These are phyloP conservation scores for Malurus leucopterus DNA, from an alignment of 2,797 vertebrate species.

Conservation along the genomic window DNA sequence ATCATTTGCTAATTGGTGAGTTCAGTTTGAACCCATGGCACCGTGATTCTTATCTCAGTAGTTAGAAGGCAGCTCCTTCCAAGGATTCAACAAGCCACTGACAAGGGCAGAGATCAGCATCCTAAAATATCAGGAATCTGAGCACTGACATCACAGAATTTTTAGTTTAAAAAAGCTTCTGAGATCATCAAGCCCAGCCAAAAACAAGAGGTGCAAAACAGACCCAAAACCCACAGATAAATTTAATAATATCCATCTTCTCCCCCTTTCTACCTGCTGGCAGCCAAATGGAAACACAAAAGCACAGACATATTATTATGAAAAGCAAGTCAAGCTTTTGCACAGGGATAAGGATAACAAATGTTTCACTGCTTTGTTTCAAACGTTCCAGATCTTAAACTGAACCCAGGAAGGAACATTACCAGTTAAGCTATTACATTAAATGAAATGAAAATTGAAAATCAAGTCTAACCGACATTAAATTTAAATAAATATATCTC, in stretches of 20 bases:
- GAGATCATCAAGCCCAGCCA: background rate
- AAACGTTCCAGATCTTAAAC: background rate
- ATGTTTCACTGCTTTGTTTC: background rate
- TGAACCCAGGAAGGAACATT: background rate
- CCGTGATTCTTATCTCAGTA: rapidly evolving
- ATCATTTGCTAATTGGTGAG: background rate
- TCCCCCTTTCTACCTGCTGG: background rate
- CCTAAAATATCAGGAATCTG: rapidly evolving
- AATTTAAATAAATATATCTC: background rate
- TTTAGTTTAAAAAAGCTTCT: background rate
- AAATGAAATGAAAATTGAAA: slow-evolving; percentile 1
- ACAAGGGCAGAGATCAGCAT: background rate
- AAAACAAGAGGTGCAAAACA: background rate
- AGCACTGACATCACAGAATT: background rate
- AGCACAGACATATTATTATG: background rate
- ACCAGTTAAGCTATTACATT: background rate
- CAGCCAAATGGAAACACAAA: background rate
- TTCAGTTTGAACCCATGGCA: background rate
- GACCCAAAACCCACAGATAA: background rate
- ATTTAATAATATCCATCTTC: background rate
- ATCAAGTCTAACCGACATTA: background rate
- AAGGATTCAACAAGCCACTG: background rate
- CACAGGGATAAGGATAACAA: background rate
- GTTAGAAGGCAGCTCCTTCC: background rate
- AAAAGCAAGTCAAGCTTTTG: background rate